Percentiles rank a stretch among this genome's conserved stretches.
Conservation (phyloP, 2,888 invertebrate genomes). For the Agonopterix arenella region DNA sequence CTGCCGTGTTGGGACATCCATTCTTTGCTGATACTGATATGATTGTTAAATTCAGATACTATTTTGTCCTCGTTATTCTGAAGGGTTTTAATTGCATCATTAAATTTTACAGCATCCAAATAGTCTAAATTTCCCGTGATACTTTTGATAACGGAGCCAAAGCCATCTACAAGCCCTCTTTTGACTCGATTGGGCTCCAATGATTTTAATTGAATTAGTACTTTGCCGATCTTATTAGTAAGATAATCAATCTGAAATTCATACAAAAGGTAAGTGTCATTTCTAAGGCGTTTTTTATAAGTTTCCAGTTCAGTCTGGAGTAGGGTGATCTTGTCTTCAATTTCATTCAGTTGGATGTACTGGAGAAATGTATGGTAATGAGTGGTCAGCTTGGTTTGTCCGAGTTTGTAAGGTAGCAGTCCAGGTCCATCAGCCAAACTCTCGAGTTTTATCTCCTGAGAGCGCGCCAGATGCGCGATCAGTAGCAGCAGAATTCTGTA, state of each 20-base stretch:
- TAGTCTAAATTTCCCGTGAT: slow-evolving; percentile 18
- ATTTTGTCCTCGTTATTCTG: slow-evolving; percentile 15
- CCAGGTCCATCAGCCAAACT: slow-evolving; percentile 7
- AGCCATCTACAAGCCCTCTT: slow-evolving; percentile 9
- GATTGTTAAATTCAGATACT: slow-evolving; percentile 14
- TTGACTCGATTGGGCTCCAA: slow-evolving; percentile 1
- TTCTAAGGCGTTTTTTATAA: background rate
- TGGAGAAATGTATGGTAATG: slow-evolving; percentile 9
- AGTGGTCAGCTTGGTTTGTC: slow-evolving; percentile 1
- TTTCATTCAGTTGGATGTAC: slow-evolving; percentile 1
- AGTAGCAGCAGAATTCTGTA: slow-evolving; percentile 18
- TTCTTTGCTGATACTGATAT: slow-evolving; percentile 17
- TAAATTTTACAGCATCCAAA: slow-evolving; percentile 16
- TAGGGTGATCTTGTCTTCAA: background rate
- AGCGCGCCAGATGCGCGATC: background rate
- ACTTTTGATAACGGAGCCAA: slow-evolving; percentile 17
- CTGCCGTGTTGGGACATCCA: slow-evolving; percentile 10
- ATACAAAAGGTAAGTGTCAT: background rate
- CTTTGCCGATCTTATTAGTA: background rate
- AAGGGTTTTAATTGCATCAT: slow-evolving; percentile 16
- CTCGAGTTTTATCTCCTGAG: slow-evolving; percentile 9
- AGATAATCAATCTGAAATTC: slow-evolving; percentile 4
- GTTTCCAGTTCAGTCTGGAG: background rate
- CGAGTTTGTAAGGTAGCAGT: slow-evolving; percentile 6
- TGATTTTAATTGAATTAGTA: background rate